These are phyloP conservation scores for Catostylus mosaicus DNA, from an alignment of 30 jellyfish, hydroid and myxozoan genomes.

Conservation along the genomic window DNA sequence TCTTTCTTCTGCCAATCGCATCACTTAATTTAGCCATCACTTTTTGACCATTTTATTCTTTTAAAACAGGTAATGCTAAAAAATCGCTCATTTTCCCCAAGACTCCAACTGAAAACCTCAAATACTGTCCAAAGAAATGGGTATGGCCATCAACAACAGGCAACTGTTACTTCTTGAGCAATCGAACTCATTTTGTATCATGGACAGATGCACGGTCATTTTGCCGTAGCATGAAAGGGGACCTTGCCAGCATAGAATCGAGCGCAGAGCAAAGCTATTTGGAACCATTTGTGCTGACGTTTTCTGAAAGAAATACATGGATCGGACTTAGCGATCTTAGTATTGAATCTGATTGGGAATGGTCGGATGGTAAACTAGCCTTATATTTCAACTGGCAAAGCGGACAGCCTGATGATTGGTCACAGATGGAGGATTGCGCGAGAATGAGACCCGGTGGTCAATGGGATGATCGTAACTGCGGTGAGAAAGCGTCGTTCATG, in stretches of 20 bases:
- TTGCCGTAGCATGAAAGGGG: conserved; percentile 81
- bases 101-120: conserved; percentile 64
- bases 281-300: conserved; percentile 49
- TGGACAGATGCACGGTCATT: conserved; percentile 75
- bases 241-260: conserved; percentile 70
- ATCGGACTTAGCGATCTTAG: conserved; percentile 84
- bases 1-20: too few relatives aligned
- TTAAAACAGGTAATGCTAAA: conserved; percentile 39
- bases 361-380: conserved; percentile 82
- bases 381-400: conserved; percentile 64
- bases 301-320: conserved; percentile 31
- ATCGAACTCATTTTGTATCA: conserved; percentile 23
- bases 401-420: conserved; percentile 88
- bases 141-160: conserved; percentile 66
- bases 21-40: too few relatives aligned
- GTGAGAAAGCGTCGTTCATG: conserved; percentile 55
- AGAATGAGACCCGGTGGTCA: conserved; percentile 47
- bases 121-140: conserved; percentile 60
- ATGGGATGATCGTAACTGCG: conserved; percentile 89
- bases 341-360: conserved; percentile 79
- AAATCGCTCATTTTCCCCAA: conserved; percentile 24
- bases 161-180: conserved; percentile 82
- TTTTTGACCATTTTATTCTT: background rate
- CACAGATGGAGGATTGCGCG: conserved; percentile 92
- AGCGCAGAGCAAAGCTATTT: conserved; percentile 69